phyloP scores from a whole-genome alignment of 2,113 vertebrate genomes.

The Protobothrops flavoviridis region DNA sequence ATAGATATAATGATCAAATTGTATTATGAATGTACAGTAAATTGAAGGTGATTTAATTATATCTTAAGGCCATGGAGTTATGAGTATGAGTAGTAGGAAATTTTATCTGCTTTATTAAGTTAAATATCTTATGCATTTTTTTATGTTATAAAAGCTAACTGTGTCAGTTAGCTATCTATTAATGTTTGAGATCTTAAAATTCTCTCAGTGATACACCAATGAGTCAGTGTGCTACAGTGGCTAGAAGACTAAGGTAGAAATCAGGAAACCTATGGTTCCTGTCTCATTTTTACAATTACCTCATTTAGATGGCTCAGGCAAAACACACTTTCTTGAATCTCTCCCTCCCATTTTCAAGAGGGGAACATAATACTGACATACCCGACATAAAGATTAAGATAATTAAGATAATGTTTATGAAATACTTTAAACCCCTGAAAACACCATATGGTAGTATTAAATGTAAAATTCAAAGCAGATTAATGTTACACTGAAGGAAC shows the following conservation, averaged over 20 bases:
- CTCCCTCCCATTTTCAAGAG: neutral
- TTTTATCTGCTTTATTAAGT: conserved; percentile 14
- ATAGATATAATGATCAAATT: conserved; percentile 25
- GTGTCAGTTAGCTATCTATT: conserved; percentile 6
- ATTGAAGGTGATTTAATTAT: conserved; percentile 9
- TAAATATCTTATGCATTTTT: conserved; percentile 50
- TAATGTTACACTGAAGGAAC: neutral
- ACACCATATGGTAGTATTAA: conserved; percentile 23
- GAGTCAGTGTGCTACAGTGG: fast-evolving
- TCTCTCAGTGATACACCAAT: neutral
- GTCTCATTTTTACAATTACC: neutral
- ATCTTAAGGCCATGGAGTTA: conserved; percentile 19
- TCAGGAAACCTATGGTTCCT: neutral
- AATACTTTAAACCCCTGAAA: neutral
- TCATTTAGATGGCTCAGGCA: neutral
- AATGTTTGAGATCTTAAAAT: neutral
- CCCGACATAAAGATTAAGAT: neutral
- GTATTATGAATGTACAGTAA: conserved; percentile 34
- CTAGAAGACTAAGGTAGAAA: neutral
- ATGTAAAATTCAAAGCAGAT: conserved; percentile 20
- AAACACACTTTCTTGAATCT: neutral
- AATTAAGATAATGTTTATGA: neutral
- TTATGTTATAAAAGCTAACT: conserved; percentile 4
- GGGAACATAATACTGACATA: neutral
- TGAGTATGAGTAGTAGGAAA: neutral